Conservation (phyloP, 2,888 invertebrate species). For the Papilio elwesi region DNA sequence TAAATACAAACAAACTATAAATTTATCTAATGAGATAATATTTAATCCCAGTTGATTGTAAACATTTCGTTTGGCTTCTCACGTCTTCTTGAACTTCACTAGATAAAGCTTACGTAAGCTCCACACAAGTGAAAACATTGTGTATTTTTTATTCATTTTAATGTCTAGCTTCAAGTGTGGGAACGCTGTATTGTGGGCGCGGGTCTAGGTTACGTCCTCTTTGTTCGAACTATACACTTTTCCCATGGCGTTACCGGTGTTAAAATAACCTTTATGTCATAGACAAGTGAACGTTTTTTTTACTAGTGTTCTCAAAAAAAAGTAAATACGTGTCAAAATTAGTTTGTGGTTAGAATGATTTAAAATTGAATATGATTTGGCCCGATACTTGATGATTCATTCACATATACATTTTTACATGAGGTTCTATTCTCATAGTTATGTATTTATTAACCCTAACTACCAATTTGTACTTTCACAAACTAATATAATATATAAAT, state of each 20-base stretch:
- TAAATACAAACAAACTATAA: too few relatives aligned
- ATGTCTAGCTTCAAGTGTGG: conserved; percentile 69
- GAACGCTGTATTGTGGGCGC: conserved; percentile 55
- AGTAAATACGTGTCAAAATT: background rate
- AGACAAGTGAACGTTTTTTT: conserved; percentile 38
- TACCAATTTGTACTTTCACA: too few relatives aligned
- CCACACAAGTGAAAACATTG: conserved; percentile 63
- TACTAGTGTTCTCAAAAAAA: background rate
- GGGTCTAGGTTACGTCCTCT: conserved; percentile 72
- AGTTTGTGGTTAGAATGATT: too few relatives aligned
- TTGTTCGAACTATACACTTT: conserved; percentile 55
- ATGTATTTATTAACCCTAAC: too few relatives aligned
- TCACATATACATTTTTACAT: too few relatives aligned
- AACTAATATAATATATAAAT: too few relatives aligned
- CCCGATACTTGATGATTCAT: too few relatives aligned
- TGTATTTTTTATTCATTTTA: conserved; percentile 58
- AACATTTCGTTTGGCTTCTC: background rate
- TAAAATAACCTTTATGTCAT: conserved; percentile 47
- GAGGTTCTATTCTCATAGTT: too few relatives aligned
- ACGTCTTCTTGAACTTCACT: conserved; percentile 27
- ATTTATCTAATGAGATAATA: too few relatives aligned
- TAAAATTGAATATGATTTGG: too few relatives aligned
- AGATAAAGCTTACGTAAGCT: conserved; percentile 60
- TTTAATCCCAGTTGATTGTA: background rate
- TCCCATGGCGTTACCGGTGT: conserved; percentile 63